Evolutionary conservation across 1,140 invertebrate genomes (phyloP).

Genomic region (Panulirus ornatus): DNA sequence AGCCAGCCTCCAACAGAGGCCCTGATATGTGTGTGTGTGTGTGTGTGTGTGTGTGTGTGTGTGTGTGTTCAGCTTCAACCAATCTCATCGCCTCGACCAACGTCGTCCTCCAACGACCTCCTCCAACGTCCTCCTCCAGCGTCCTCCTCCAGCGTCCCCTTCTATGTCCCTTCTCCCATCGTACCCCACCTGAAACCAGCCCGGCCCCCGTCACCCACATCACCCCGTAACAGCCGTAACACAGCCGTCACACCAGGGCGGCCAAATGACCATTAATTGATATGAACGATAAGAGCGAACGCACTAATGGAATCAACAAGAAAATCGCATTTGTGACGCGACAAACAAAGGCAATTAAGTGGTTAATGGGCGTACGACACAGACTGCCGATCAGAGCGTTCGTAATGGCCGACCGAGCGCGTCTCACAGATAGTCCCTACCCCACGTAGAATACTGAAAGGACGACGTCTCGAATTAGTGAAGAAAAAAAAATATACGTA

Average conservation of each 20-base stretch:
- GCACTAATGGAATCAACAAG: slow-evolving; percentile 72
- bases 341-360: slow-evolving; percentile 72
- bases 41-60: too few relatives aligned
- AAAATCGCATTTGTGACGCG: slow-evolving; percentile 67
- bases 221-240: not conserved
- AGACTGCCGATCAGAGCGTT: not conserved
- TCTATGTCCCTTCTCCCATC: not conserved
- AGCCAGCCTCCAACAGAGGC: too few relatives aligned
- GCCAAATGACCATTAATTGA: slow-evolving; percentile 69
- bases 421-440: too few relatives aligned
- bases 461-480: too few relatives aligned
- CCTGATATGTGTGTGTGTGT: too few relatives aligned
- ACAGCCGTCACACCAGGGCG: slow-evolving; percentile 41
- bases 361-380: slow-evolving; percentile 61
- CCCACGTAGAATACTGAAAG: too few relatives aligned
- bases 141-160: not conserved
- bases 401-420: not conserved
- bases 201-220: not conserved
- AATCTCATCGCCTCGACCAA: too few relatives aligned
- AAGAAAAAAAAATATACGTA: too few relatives aligned
- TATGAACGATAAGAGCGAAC: slow-evolving; percentile 62
- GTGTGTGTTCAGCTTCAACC: too few relatives aligned
- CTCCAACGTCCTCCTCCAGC: not conserved
- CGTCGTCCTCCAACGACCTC: not conserved
- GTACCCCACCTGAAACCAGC: too few relatives aligned